Evolutionary conservation across 2,797 vertebrate species (phyloP).

Genomic region (Smutsia gigantea): DNA sequence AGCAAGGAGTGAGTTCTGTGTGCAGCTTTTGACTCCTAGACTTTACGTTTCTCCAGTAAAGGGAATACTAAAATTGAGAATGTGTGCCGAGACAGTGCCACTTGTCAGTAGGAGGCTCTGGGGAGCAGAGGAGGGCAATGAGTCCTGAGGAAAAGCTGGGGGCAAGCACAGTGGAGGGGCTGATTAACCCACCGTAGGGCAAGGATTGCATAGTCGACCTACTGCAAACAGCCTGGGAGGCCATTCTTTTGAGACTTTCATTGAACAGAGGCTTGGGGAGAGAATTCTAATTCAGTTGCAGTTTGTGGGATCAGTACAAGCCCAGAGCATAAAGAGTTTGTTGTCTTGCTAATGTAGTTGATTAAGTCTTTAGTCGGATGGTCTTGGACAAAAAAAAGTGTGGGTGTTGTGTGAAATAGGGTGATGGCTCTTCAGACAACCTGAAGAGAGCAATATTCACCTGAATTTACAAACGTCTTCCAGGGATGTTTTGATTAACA

Average conservation of each 20-base stretch:
- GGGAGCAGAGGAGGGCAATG: not conserved
- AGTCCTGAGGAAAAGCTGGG: not conserved
- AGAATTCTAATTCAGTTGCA: not conserved
- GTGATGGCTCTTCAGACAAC: not conserved
- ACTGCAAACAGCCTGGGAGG: not conserved
- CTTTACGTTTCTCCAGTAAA: not conserved
- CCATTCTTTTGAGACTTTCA: not conserved
- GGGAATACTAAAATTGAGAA: not conserved
- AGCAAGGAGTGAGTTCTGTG: not conserved
- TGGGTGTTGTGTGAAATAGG: not conserved
- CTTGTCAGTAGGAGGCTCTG: not conserved
- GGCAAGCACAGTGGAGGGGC: not conserved
- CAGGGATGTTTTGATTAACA: not conserved
- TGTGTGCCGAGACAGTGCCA: not conserved
- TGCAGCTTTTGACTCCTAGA: not conserved
- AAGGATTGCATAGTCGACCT: not conserved
- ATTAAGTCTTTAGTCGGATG: not conserved
- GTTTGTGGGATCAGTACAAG: not conserved
- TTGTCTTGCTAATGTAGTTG: not conserved
- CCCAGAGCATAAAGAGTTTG: not conserved
- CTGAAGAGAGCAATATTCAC: not conserved
- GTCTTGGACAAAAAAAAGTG: not conserved
- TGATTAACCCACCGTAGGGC: not conserved
- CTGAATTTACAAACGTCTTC: not conserved
- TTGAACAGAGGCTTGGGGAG: not conserved